Evolutionary conservation across 2,888 invertebrate genomes (phyloP), one percentile per base, ranked within the genome.

Genomic region (Priocnemis perturbator): DNA sequence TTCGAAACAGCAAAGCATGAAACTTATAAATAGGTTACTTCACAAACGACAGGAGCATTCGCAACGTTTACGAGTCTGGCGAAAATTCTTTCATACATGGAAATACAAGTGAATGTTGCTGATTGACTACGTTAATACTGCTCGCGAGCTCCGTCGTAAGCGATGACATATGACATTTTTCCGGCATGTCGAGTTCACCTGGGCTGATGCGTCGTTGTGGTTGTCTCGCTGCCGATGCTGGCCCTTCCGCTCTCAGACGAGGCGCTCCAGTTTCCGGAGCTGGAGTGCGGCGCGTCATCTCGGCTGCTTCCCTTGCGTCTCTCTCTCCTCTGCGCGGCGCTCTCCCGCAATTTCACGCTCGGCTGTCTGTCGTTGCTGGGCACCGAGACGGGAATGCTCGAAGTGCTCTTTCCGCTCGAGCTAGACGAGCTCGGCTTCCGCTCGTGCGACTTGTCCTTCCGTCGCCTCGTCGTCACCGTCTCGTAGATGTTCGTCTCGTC

Each of bases 221-320:
- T 94, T 58, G 95, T 94, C 90, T 96, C 96, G 59, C 96, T 96
- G 73, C 95, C 96, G 70, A 96, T 94, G 64, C 96, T 96, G 4
- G 96, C 95, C 71, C 96, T 91, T 20, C 96, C 96, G 63, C 96
- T 96, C 88, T 96, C 96, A 0, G 96, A 96, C 85, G 97, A 97
- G 0, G 96, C 97, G 78, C 96, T 96, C 98, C 98, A 98, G 89
- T 98, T 97, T 48, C 98, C 98, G 83, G 96, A 95, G 15, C 96
- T 96, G 0, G 97, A 97, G 89, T 97, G 95, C 45, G 94, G 95
- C 84, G 96, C 95, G 74, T 96, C 96, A 88, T 94, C 94, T 63
- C 90, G 90, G 55, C 91, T 92, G 56, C 91, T 89, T 19, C 92
- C 93, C 47, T 92, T 92, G 72, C 95, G 91, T 69, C 95, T 91